Evolutionary conservation across 2,113 vertebrate genomes (phyloP).

Genomic region (Pleuronectes platessa): DNA sequence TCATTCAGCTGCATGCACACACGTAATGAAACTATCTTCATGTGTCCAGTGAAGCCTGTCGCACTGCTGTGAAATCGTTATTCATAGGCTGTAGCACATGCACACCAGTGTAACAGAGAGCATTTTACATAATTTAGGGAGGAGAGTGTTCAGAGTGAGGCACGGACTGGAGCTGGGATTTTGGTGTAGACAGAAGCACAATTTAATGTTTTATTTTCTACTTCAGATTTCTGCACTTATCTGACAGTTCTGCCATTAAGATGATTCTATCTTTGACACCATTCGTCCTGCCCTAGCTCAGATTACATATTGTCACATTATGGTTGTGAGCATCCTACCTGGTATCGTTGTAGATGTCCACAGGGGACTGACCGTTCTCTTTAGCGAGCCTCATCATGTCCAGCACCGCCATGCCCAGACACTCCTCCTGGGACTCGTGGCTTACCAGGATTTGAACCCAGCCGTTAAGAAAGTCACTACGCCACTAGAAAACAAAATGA

Average conservation of each 20-base stretch:
- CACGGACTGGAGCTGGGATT: background rate
- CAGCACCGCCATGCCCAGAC: conserved; percentile 95
- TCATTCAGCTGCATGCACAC: conserved; percentile 28
- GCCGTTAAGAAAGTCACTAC: conserved; percentile 91
- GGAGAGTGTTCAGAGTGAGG: background rate
- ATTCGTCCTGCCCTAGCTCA: background rate
- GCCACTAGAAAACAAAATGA: conserved; percentile 82
- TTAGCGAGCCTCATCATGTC: conserved; percentile 98
- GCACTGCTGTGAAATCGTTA: conserved; percentile 2
- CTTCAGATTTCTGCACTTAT: background rate
- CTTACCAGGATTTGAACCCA: conserved; percentile 87
- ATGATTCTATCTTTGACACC: background rate
- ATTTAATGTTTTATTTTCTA: too few relatives aligned
- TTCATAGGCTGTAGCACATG: background rate
- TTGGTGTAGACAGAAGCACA: too few relatives aligned
- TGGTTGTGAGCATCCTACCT: conserved; percentile 79
- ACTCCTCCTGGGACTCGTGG: conserved; percentile 96
- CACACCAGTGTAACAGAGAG: background rate
- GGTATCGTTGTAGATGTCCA: conserved; percentile 89
- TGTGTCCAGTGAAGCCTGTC: background rate
- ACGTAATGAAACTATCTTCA: conserved; percentile 20
- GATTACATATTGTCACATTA: background rate
- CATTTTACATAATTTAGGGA: background rate
- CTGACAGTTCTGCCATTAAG: background rate
- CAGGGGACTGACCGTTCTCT: conserved; percentile 88